These are phyloP conservation scores for Chionis minor DNA, from an alignment of 2,113 vertebrate genomes.

Conservation along the genomic window DNA sequence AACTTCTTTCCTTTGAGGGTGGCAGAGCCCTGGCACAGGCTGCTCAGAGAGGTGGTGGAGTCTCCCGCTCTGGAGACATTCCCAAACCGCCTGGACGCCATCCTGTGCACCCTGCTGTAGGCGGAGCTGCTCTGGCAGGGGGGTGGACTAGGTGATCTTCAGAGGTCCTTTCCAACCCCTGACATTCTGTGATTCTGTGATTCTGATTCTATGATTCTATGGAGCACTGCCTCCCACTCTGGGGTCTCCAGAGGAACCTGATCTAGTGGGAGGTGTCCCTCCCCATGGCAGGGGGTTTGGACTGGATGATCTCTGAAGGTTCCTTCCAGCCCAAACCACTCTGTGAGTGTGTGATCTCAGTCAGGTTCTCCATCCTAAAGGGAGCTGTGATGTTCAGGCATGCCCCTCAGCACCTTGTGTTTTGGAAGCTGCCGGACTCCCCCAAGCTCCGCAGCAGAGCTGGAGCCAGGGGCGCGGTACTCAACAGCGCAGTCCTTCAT, in stretches of 20 bases:
- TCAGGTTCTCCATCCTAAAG: not conserved
- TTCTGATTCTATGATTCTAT: no score
- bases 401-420: not conserved
- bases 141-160: no score
- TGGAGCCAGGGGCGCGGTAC: not conserved
- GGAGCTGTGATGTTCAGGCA: accelerated
- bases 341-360: not conserved
- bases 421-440: not conserved
- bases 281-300: not conserved
- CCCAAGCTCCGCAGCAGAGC: not conserved
- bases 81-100: not conserved
- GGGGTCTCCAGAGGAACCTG: no score
- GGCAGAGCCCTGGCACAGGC: not conserved
- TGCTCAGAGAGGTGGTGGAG: not conserved
- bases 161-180: no score
- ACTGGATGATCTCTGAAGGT: not conserved
- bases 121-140: no score
- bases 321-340: not conserved
- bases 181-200: no score
- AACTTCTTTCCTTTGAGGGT: no score
- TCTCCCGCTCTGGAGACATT: not conserved
- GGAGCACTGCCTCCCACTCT: no score
- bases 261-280: accelerated
- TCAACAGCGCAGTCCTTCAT: not conserved
- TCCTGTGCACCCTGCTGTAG: no score